Evolutionary conservation across 2,113 vertebrate species (phyloP), one percentile per base, ranked within the genome.

Genomic region (Aptenodytes forsteri): DNA sequence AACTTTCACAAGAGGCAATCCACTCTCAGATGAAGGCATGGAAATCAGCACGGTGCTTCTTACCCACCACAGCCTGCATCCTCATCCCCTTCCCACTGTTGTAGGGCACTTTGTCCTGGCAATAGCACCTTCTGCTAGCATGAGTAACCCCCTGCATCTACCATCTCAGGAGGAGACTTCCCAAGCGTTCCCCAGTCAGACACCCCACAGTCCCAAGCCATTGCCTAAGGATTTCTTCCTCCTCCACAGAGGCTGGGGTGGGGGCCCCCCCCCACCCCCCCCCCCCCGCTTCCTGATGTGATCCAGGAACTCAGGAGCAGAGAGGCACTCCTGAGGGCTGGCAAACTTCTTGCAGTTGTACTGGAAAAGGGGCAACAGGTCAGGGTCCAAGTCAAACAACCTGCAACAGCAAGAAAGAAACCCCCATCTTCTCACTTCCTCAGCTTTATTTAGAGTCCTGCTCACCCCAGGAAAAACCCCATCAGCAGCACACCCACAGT

Each of bases 241-340:
- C 47, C 16, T 40, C 54, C 13, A 10, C 4, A 1, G 4, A 62
- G 20, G n/a, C n/a, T n/a, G n/a, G n/a, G n/a, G n/a, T n/a, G n/a
- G n/a, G n/a, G n/a, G n/a, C n/a, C n/a, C n/a, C n/a, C n/a, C n/a
- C n/a, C n/a, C n/a, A n/a, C n/a, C n/a, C n/a, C n/a, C n/a, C n/a
- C n/a, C n/a, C n/a, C n/a, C n/a, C n/a, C n/a, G n/a, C n/a, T n/a
- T 99, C 82, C 98, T 99, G 96, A 99, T 98, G 95, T 99, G 99
- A 72, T 99, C 99, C 97, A 99, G 97, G 97, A 99, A 99, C 97
- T 99, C 99, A 0, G 99, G 99, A 83, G 98, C 99, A 16, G 99
- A 99, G 47, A 99, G 98, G 89, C 99, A 99, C 95, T 99, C 99
- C 95, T 99, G 98, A 23, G 98, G 97, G 83, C 98, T 99, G 93